Conservation (phyloP, 2,797 vertebrate species). For the Eospalax fontanierii region DNA sequence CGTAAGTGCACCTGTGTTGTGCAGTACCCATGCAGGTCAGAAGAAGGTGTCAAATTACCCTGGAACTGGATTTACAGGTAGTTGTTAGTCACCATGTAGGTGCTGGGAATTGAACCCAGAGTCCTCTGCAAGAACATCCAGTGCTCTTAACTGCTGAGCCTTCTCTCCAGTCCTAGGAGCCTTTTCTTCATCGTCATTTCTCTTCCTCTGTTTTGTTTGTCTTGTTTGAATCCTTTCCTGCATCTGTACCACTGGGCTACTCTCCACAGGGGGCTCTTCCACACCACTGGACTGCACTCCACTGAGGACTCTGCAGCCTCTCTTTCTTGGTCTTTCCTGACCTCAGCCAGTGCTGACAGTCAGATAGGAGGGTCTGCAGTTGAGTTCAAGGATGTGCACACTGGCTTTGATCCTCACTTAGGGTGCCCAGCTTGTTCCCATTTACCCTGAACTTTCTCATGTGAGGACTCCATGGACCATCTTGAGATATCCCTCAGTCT, state of each 20-base stretch:
- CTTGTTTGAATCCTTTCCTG: too few species aligned
- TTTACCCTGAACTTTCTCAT: background rate
- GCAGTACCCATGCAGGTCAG: too few species aligned
- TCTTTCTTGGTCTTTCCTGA: background rate
- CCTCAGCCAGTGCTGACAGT: fast-evolving
- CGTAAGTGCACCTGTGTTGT: too few species aligned
- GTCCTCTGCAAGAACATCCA: too few species aligned
- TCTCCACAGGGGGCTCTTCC: background rate
- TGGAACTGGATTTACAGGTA: too few species aligned
- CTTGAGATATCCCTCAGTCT: background rate
- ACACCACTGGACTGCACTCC: background rate
- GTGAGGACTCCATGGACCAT: background rate
- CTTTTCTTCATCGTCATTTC: background rate
- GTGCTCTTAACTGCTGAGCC: too few species aligned
- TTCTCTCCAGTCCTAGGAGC: too few species aligned
- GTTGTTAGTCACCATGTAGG: too few species aligned
- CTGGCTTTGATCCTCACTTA: background rate
- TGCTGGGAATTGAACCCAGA: too few species aligned
- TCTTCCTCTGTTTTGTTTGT: background rate
- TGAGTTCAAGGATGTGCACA: background rate
- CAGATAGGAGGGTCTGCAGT: background rate
- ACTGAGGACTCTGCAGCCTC: background rate
- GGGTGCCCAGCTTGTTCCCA: background rate
- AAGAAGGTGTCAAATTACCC: too few species aligned
- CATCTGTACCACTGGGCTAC: too few species aligned